Evolutionary conservation across 2,797 vertebrate genomes (phyloP).

Genomic region (Falco peregrinus): DNA sequence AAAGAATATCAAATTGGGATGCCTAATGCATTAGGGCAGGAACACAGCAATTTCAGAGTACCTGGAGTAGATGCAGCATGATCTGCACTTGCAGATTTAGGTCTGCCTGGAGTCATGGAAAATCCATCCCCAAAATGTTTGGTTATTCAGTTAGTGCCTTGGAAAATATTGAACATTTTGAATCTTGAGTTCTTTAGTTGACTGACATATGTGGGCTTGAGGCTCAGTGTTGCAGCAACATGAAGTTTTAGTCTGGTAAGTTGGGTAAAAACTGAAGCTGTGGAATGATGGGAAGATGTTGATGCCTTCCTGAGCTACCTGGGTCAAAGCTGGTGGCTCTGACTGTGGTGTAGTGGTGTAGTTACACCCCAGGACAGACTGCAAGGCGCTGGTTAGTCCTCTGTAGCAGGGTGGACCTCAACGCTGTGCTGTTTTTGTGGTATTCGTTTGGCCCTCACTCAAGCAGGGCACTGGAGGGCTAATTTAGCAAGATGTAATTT

Average conservation of each 20-base stretch:
- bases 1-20: neutral
- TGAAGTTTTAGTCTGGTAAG: neutral
- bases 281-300: neutral
- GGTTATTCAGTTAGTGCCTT: neutral
- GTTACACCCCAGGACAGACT: neutral
- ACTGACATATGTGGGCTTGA: neutral
- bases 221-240: neutral
- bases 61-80: neutral
- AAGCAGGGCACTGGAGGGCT: neutral
- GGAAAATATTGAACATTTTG: neutral
- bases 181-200: neutral
- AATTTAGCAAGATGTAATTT: neutral
- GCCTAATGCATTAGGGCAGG: neutral
- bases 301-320: neutral
- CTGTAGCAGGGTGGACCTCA: neutral
- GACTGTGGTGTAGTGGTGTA: neutral
- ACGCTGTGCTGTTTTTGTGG: neutral
- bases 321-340: neutral
- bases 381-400: neutral
- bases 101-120: neutral
- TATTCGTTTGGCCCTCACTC: neutral
- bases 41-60: neutral
- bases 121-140: neutral
- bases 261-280: neutral
- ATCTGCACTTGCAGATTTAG: neutral